Base-by-base conservation (phyloP, 2,113 vertebrate genomes). In the Barbus barbus region DNA sequence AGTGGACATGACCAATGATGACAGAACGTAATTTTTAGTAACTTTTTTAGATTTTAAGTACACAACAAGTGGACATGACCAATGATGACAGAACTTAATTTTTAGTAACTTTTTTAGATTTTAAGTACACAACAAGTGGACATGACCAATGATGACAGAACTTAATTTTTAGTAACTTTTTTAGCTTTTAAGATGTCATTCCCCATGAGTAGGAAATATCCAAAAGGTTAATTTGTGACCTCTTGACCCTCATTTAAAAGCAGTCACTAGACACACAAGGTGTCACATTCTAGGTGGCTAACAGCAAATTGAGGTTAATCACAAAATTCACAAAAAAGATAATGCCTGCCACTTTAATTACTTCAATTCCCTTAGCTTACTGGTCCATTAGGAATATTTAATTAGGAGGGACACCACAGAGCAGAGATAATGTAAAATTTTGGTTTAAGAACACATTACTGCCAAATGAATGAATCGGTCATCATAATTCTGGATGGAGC, bases 261-360 rank as follows among this genome's bases (percentile, higher is more conserved):
- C n/a, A 78, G 36, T 56, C 56, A 20, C 24, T 28, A 58, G 53
- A n/a, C 22, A 53, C 33, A 31, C 28, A 83, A 56, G 20, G 38
- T n/a, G 41, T 72, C 69, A 12, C 69, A 46, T 44, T 7, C 11
- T 16, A n/a, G 69, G 36, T 26, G 38, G 72, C 72, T 14, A 46
- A 48, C 72, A 67, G 69, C 16, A 26, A 67, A 76, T 67, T 60
- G 38, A 76, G 63, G 69, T 69, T 84, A 79, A 56, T n/a, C 53
- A n/a, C 53, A n/a, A n/a, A 56, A 85, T 85, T 60, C 26, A 44
- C 69, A 65, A 4, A 44, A 12, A 44, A 44, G 3, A 44, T 44
- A 44, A 3, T 44, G 41, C 41, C 41, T 44, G 41, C 11, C 0
- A 44, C 41, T 44, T 44, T 44, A 44, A 44, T 44, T 44, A 44